Evolutionary conservation across 2,113 vertebrate species (phyloP).

Genomic region (Pluvianellus socialis): DNA sequence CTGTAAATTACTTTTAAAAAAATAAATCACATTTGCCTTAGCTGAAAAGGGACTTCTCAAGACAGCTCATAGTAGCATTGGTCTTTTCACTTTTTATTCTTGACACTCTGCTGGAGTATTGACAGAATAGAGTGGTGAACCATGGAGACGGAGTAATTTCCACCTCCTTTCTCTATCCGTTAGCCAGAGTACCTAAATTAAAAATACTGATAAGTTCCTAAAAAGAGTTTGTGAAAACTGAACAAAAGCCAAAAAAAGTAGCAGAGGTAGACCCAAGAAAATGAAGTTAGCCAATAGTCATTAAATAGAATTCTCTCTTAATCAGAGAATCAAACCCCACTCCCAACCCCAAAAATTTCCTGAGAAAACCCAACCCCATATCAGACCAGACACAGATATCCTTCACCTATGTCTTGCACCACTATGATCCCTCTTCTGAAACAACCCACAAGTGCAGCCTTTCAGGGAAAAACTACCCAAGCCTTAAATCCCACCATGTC

Average conservation of each 20-base stretch:
- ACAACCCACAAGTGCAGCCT: neutral
- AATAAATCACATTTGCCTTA: neutral
- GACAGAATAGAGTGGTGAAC: neutral
- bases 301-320: neutral
- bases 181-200: neutral
- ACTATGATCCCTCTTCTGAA: neutral
- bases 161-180: neutral
- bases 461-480: neutral
- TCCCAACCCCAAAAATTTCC: neutral
- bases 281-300: neutral
- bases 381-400: neutral
- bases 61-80: neutral
- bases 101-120: neutral
- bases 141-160: neutral
- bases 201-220: neutral
- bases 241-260: neutral
- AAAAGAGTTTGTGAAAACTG: neutral
- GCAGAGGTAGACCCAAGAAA: neutral
- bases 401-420: neutral
- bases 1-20: neutral
- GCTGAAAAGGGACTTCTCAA: neutral
- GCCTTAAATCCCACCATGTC: neutral
- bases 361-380: neutral
- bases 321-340: neutral
- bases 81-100: neutral